phyloP scores from a whole-genome alignment of 2,113 vertebrate genomes.

The Rhinoptilus africanus region DNA sequence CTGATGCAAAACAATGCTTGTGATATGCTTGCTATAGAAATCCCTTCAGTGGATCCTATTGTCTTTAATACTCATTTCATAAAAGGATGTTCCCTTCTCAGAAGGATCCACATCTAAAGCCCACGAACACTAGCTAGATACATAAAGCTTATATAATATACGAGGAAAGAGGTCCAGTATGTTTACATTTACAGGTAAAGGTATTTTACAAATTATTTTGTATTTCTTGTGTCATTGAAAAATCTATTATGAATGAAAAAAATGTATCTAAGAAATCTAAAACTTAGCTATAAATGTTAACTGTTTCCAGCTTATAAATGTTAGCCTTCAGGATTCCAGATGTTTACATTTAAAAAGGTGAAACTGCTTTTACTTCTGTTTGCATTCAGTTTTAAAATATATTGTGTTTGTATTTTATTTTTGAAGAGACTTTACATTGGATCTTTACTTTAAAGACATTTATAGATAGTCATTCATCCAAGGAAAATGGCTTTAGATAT shows the following conservation, averaged over 20 bases:
- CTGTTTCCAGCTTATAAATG: not conserved
- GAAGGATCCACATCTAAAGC: not conserved
- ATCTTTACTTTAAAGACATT: not conserved
- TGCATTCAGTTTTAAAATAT: not conserved
- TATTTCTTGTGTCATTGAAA: not conserved
- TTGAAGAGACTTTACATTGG: not conserved
- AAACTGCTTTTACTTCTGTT: not conserved
- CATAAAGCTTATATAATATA: not conserved
- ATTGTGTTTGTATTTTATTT: not conserved
- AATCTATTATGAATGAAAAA: not conserved
- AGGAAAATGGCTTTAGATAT: not conserved
- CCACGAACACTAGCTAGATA: not conserved
- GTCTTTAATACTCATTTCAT: not conserved
- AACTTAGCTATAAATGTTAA: not conserved
- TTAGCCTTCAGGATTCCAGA: not conserved
- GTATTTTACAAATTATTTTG: not conserved
- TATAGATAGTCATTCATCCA: not conserved
- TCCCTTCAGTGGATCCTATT: not conserved
- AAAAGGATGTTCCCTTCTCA: not conserved
- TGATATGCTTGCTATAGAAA: not conserved
- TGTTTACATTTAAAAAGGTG: not conserved
- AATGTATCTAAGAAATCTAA: not conserved
- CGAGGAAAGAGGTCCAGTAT: not conserved
- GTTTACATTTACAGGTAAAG: not conserved
- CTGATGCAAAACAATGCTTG: not conserved